Evolutionary conservation across 2,888 invertebrate genomes (phyloP).

Genomic region (Drosophila incognita): DNA sequence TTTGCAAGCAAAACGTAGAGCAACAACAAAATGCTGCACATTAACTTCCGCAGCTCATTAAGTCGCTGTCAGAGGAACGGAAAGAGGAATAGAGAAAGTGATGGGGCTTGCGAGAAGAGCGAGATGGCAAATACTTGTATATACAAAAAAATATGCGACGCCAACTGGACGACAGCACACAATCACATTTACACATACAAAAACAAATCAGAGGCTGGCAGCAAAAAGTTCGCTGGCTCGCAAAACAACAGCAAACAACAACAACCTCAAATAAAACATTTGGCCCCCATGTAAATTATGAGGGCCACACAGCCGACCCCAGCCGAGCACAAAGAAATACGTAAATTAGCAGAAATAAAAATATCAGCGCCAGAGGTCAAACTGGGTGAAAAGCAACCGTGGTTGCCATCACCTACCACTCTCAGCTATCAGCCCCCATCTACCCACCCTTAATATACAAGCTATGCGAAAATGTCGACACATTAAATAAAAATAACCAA

Average conservation of each 20-base stretch:
- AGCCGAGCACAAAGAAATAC: conserved; percentile 44
- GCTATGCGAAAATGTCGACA: conserved; percentile 72
- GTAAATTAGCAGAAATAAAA: conserved; percentile 63
- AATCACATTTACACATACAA: conserved; percentile 13
- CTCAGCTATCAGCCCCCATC: not conserved
- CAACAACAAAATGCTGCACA: conserved; percentile 68
- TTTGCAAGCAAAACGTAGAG: conserved; percentile 48
- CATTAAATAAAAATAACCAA: conserved; percentile 60
- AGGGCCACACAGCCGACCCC: conserved; percentile 37
- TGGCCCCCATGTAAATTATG: conserved; percentile 67
- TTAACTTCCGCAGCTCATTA: conserved; percentile 82
- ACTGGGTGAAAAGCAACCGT: conserved; percentile 17
- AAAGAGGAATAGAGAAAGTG: not conserved
- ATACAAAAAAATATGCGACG: conserved; percentile 79
- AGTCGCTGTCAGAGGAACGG: conserved; percentile 68
- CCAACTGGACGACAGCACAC: conserved; percentile 74
- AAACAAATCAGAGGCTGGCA: conserved; percentile 24
- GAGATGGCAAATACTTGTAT: conserved; percentile 59
- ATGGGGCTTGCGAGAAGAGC: not conserved
- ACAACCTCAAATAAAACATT: conserved; percentile 68
- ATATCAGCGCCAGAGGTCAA: conserved; percentile 54
- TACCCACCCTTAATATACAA: conserved; percentile 33
- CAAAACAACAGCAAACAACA: conserved; percentile 28
- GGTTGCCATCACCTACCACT: not conserved
- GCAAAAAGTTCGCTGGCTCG: conserved; percentile 29